These are phyloP conservation scores for Ceramica pisi DNA, from an alignment of 2,888 invertebrate genomes.

Conservation along the genomic window DNA sequence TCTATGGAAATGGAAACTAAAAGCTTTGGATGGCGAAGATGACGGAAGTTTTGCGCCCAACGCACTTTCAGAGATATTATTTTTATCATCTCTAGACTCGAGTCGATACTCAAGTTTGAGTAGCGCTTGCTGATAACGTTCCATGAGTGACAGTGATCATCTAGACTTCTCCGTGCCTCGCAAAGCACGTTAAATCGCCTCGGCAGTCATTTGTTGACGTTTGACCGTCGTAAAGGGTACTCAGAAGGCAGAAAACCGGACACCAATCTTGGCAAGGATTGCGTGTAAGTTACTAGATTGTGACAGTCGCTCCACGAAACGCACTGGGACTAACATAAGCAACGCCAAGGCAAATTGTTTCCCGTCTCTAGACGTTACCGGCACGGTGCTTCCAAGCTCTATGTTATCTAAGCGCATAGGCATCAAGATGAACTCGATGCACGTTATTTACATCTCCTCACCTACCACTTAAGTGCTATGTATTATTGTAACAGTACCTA, in stretches of 20 bases:
- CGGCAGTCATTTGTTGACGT: not conserved
- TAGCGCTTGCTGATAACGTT: not conserved
- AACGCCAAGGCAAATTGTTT: not conserved
- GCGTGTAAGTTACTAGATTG: too few species aligned
- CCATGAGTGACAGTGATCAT: not conserved
- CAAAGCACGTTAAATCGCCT: not conserved
- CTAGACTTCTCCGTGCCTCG: too few species aligned
- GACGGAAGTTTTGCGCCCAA: too few species aligned
- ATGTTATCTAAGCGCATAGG: not conserved
- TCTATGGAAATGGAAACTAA: too few species aligned
- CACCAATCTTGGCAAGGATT: too few species aligned
- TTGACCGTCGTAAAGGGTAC: not conserved
- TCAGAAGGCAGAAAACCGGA: not conserved
- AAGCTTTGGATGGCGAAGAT: not conserved
- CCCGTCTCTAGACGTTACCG: not conserved
- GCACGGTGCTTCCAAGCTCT: not conserved
- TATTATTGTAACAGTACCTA: conserved; percentile 27
- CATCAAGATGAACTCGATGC: conserved; percentile 14
- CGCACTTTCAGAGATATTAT: too few species aligned
- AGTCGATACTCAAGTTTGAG: too few species aligned
- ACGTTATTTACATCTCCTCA: conserved; percentile 33
- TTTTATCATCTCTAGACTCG: too few species aligned
- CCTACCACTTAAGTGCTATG: conserved; percentile 48
- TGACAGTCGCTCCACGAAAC: too few species aligned
- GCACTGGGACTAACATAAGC: too few species aligned